Evolutionary conservation across 2,797 vertebrate genomes (phyloP).

Genomic region (Tapera naevia): DNA sequence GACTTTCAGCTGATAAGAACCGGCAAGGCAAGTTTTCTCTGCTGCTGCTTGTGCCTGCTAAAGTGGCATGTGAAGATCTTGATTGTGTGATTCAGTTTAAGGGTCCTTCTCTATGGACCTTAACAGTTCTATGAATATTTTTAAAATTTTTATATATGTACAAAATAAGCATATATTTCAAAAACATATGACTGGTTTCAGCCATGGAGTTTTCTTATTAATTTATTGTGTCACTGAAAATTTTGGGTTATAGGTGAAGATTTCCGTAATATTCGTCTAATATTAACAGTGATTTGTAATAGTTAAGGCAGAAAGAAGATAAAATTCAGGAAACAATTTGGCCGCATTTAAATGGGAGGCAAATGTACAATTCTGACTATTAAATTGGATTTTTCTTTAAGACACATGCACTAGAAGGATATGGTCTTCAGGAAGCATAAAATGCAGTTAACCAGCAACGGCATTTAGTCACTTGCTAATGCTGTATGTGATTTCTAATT

Average conservation of each 20-base stretch:
- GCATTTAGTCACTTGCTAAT: slow-evolving; percentile 41
- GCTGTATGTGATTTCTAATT: slow-evolving; percentile 67
- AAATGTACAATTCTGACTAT: not conserved
- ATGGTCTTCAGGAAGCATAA: slow-evolving; percentile 17
- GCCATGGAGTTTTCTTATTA: not conserved
- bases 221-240: not conserved
- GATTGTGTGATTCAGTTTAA: not conserved
- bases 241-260: not conserved
- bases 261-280: not conserved
- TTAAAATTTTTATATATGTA: not conserved
- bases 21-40: not conserved
- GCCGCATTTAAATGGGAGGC: not conserved
- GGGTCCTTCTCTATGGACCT: not conserved
- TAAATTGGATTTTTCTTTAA: not conserved
- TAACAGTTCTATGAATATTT: not conserved
- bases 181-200: not conserved
- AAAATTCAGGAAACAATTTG: not conserved
- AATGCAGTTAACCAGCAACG: slow-evolving; percentile 40
- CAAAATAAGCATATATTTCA: not conserved
- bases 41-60: not conserved
- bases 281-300: not conserved
- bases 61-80: not conserved
- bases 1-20: not conserved
- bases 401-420: not conserved
- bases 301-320: not conserved